These are phyloP conservation scores for Graptemys geographica DNA, from an alignment of 2,797 vertebrate genomes.

Conservation along the genomic window DNA sequence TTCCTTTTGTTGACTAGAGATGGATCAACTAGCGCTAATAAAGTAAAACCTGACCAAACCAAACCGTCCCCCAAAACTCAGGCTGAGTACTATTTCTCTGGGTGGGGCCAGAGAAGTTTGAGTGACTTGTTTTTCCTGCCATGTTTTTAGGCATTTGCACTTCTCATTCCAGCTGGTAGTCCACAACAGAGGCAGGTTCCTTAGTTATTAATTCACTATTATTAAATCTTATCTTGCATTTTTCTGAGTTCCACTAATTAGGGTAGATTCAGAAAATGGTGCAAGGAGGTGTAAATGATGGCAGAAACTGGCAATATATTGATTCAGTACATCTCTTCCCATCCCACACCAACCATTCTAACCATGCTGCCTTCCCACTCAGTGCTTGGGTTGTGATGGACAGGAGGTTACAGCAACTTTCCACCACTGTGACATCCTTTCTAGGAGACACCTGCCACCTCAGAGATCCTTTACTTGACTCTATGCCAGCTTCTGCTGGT, in stretches of 20 bases:
- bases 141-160: not conserved
- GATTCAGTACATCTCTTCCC: not conserved
- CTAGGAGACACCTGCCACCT: not conserved
- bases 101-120: not conserved
- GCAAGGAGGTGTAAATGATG: not conserved
- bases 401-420: not conserved
- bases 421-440: not conserved
- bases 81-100: not conserved
- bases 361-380: not conserved
- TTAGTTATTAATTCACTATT: not conserved
- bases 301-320: not conserved
- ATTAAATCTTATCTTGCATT: not conserved
- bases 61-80: not conserved
- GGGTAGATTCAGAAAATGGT: not conserved
- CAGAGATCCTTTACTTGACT: not conserved
- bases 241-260: not conserved
- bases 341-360: not conserved
- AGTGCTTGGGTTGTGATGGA: not conserved
- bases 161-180: not conserved
- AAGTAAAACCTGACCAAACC: not conserved
- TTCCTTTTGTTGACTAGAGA: not conserved
- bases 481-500: not conserved
- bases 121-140: conserved; percentile 4
- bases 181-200: fast-evolving
- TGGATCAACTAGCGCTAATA: not conserved